Evolutionary conservation across 2,113 vertebrate genomes (phyloP), one percentile per base, ranked within the genome.

Genomic region (Dipodomys stephensi): DNA sequence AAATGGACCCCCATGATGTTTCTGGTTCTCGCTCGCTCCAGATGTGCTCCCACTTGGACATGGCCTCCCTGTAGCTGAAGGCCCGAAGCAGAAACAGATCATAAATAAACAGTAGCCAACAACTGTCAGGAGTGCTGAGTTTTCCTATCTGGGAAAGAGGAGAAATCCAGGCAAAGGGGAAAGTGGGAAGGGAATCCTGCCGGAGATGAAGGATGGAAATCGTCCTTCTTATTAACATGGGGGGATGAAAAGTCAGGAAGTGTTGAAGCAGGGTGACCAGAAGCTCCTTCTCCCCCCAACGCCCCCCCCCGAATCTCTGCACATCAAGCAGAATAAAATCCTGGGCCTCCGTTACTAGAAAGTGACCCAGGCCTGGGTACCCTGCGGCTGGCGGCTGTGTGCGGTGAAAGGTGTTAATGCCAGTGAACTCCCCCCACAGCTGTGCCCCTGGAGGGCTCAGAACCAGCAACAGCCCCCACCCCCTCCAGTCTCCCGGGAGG

Each of bases 301-400:
- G 78, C 46, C 39, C 12, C 0, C 49, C 49, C 49, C 49, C 12
- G 1, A 53, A 1, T 53, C 49, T 53, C 39, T 39, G 49, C 49
- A 44, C 76, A 49, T 72, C 72, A 93, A 71, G 69, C 28, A 92
- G 44, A 77, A 44, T 11, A 57, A 87, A 91, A 68, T 22, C 57
- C 65, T 46, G 7, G 7, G 39, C 12, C 46, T 69, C 25, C 20
- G 6, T 30, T 12, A 39, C 76, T 76, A 65, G 16, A 12, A 4
- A 64, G 27, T 22, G 20, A 76, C 90, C 57, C 49, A 39, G 46
- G 32, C 46, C 18, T 22, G 6, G n/a, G 65, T 13, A 32, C 15
- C 0, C n/a, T 8, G 65, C 20, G 64, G 4, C 71, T 30, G 16
- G 77, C 78, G 10, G 25, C 30, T 20, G 44, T 88, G 7, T 0